Percentiles rank a stretch among this genome's conserved stretches.
phyloP scores from a whole-genome alignment of 1,140 invertebrate species.

The Drosophila nasuta region DNA sequence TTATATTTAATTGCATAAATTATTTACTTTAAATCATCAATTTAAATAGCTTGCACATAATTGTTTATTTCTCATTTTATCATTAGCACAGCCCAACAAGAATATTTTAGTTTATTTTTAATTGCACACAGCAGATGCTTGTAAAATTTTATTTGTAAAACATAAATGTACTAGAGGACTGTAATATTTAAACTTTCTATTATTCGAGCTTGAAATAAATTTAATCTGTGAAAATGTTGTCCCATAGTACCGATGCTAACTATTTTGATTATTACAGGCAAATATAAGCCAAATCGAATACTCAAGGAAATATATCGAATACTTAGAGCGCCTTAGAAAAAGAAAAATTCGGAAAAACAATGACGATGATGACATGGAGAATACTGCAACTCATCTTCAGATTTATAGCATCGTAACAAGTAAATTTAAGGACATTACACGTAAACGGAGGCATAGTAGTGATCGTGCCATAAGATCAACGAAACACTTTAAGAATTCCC shows the following conservation, averaged over 20 bases:
- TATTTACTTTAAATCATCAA: no score
- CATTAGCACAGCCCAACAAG: no score
- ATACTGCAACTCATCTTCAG: slow-evolving; percentile 34
- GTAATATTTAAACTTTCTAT: no score
- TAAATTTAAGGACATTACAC: slow-evolving; percentile 43
- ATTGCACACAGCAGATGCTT: no score
- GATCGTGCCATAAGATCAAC: slow-evolving; percentile 19
- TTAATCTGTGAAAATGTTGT: no score
- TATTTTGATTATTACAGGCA: slow-evolving; percentile 49
- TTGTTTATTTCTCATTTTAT: no score
- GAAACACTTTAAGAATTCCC: neutral
- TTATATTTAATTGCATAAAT: no score
- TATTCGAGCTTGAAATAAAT: no score
- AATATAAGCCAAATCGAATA: slow-evolving; percentile 83
- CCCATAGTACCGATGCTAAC: neutral
- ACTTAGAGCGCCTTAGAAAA: slow-evolving; percentile 58
- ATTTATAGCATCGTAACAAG: slow-evolving; percentile 66
- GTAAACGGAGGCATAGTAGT: slow-evolving; percentile 35
- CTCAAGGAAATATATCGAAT: slow-evolving; percentile 76
- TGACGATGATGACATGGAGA: neutral
- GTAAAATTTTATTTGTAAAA: no score
- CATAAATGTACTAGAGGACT: no score
- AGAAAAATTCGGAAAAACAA: slow-evolving; percentile 15
- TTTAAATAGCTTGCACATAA: no score
- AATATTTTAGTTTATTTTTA: no score